Conservation (phyloP, 2,888 invertebrate genomes). For the Tetramorium bicarinatum region DNA sequence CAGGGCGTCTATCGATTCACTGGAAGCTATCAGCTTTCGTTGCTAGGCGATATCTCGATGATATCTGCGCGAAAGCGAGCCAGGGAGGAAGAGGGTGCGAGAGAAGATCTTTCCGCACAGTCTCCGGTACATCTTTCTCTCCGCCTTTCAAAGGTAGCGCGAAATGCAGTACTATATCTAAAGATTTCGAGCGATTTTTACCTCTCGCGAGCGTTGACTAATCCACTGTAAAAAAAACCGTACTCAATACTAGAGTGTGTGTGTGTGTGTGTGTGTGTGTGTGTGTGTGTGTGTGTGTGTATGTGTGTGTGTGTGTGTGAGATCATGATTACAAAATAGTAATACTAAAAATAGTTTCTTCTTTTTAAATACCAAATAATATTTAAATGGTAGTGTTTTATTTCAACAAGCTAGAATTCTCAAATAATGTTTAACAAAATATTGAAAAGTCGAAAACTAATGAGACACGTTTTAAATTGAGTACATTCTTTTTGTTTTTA, state of each 20-base stretch:
- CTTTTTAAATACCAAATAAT: background rate
- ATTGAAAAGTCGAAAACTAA: background rate
- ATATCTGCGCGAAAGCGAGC: slow-evolving; percentile 72
- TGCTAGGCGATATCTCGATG: slow-evolving; percentile 84
- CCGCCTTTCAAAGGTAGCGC: slow-evolving; percentile 24
- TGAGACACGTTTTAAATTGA: background rate
- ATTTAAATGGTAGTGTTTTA: background rate
- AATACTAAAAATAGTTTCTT: background rate
- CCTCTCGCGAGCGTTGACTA: slow-evolving; percentile 5
- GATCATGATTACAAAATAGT: background rate
- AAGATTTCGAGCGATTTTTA: slow-evolving; percentile 26
- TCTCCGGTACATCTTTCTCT: slow-evolving; percentile 54
- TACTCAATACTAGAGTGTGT: background rate
- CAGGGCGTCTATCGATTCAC: slow-evolving; percentile 81
- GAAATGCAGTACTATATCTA: background rate
- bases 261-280: background rate
- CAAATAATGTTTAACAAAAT: background rate
- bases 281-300: background rate
- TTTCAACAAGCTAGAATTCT: background rate
- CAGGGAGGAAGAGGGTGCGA: background rate
- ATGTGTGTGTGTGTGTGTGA: background rate
- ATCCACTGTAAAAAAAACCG: background rate
- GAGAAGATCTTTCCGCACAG: slow-evolving; percentile 60
- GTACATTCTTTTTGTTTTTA: background rate
- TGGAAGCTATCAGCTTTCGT: slow-evolving; percentile 83